Evolutionary conservation across 2,797 vertebrate species (phyloP).

Genomic region (Adrianichthys oophorus): DNA sequence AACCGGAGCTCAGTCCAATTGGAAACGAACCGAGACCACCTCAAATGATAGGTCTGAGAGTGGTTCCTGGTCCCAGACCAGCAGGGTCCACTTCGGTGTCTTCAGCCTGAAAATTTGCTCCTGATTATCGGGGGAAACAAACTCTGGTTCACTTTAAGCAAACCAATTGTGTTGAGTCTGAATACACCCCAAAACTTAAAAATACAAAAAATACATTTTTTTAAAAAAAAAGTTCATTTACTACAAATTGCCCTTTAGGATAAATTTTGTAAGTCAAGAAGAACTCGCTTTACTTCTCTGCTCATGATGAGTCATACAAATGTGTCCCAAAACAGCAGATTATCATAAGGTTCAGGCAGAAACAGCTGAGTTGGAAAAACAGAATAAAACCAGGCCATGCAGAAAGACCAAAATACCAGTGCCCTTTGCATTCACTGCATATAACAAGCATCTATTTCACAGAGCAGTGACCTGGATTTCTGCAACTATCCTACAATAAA

Average conservation of each 20-base stretch:
- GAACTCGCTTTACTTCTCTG: constrained; percentile 3
- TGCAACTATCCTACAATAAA: constrained; percentile 47
- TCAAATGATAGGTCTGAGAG: too few relatives aligned
- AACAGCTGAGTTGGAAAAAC: constrained; percentile 25
- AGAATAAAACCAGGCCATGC: constrained; percentile 28
- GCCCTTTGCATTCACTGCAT: constrained; percentile 48
- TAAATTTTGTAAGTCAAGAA: neutral
- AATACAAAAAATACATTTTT: too few relatives aligned
- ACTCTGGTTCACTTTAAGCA: too few relatives aligned
- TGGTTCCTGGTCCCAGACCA: too few relatives aligned
- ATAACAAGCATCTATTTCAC: constrained; percentile 64
- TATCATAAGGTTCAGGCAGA: constrained; percentile 29
- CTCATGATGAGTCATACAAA: neutral
- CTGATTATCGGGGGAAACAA: too few relatives aligned
- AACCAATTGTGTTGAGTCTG: too few relatives aligned
- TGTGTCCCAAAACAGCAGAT: constrained; percentile 15
- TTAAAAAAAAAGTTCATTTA: too few relatives aligned
- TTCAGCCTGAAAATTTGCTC: too few relatives aligned
- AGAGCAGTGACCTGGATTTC: constrained; percentile 73
- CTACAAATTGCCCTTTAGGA: neutral
- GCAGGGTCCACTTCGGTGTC: too few relatives aligned
- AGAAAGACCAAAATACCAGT: constrained; percentile 38
- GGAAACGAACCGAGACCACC: too few relatives aligned
- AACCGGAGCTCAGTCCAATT: too few relatives aligned
- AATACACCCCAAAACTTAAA: too few relatives aligned